These are phyloP conservation scores for Pterocles burchelli DNA, from an alignment of 2,113 vertebrate species.

Conservation along the genomic window DNA sequence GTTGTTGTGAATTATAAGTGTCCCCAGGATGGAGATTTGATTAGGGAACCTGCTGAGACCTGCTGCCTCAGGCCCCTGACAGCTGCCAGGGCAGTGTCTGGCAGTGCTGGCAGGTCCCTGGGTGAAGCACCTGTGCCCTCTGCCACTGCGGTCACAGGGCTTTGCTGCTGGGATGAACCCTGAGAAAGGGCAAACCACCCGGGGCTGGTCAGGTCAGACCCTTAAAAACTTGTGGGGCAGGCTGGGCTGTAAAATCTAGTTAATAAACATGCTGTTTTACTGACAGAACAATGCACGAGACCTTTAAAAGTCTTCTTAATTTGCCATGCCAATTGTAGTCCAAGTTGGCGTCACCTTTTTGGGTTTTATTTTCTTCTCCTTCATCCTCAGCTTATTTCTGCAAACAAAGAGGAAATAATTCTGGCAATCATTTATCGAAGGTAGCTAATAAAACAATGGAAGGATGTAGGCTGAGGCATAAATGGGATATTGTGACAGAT, in stretches of 20 bases:
- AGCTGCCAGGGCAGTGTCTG: fast-evolving
- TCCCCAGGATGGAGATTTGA: not conserved
- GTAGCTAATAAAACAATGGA: constrained; percentile 63
- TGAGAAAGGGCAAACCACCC: constrained; percentile 28
- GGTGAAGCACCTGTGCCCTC: not conserved
- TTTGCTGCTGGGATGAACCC: not conserved
- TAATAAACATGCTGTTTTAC: constrained; percentile 3
- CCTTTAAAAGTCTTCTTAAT: not conserved
- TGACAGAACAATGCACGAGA: fast-evolving
- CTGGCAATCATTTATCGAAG: constrained; percentile 30
- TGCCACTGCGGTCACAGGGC: fast-evolving
- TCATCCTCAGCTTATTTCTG: not conserved
- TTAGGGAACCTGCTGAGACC: not conserved
- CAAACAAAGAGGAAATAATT: constrained; percentile 42
- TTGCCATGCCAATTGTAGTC: not conserved
- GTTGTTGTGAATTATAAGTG: not conserved
- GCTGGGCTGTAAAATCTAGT: constrained; percentile 30
- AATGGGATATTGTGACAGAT: constrained; percentile 59
- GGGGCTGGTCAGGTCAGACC: not conserved
- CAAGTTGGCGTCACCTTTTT: not conserved
- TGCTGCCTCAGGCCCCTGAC: not conserved
- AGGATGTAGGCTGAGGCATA: constrained; percentile 42
- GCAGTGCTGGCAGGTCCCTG: fast-evolving
- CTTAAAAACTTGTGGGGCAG: not conserved
- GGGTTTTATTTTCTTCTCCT: not conserved